Evolutionary conservation across 2,113 vertebrate genomes (phyloP), one percentile per base, ranked within the genome.

Genomic region (Istiophorus platypterus): DNA sequence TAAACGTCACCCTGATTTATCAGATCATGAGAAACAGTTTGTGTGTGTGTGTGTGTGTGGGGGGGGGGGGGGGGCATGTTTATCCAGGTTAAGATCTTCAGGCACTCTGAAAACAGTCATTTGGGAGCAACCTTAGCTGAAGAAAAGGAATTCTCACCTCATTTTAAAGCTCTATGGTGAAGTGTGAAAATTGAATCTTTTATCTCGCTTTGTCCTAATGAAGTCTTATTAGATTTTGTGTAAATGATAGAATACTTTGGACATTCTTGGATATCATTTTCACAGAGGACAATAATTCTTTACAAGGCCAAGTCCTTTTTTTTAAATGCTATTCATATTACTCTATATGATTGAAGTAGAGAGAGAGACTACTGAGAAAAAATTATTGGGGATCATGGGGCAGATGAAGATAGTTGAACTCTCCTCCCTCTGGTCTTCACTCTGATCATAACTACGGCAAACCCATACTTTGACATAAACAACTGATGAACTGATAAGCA

Each of bases 151-250:
- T 3, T 20, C 20, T 24, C 22, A 56, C 29, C 4, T 8, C 22
- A 24, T 68, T 64, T 42, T 41, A 15, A 41, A 49, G 59, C 27
- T 34, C 61, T 49, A 76, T 1, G 24, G 45, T 1, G 13, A 47
- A 13, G 61, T 52, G 29, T 72, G n/a, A 29, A 71, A 85, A 80
- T 15, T 11, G 10, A 71, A 29, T 76, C 39, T 29, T 29, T 52
- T 37, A 20, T 62, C 39, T 13, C 4, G 3, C 42, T 37, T 5
- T 45, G 54, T 72, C 57, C 78, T 63, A 22, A 69, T 81, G 69
- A 85, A 85, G n/a, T 51, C 78, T 77, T 81, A 77, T 51, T 68
- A 51, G 39, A 26, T 68, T 81, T 42, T 26, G 78, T 27, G 47
- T 77, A 62, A 81, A 64, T n/a, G 58, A 29, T 0, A 24, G 64